phyloP scores from a whole-genome alignment of 1,140 invertebrate genomes.

The Odontomachus brunneus region DNA sequence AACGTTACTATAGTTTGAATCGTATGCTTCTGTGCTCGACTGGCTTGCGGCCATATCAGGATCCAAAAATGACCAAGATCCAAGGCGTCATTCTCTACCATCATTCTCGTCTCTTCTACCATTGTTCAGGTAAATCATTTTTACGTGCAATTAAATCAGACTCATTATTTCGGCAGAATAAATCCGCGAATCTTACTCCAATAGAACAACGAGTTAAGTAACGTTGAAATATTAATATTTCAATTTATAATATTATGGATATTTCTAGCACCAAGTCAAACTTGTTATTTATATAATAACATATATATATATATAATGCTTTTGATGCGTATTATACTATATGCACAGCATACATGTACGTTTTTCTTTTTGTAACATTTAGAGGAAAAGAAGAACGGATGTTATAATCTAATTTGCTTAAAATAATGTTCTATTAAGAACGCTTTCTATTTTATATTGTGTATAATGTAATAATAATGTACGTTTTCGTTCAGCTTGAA shows the following conservation, averaged over 20 bases:
- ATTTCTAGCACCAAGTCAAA: no score
- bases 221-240: no score
- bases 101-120: conserved; percentile 9
- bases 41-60: conserved; percentile 41
- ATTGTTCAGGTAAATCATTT: conserved; percentile 33
- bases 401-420: no score
- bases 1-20: conserved; percentile 30
- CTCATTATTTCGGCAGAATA: neutral
- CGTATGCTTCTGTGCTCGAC: conserved; percentile 25
- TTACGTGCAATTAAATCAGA: neutral
- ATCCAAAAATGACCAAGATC: conserved; percentile 1
- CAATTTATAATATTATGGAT: no score
- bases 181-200: neutral
- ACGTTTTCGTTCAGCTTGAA: neutral
- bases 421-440: no score
- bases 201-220: neutral
- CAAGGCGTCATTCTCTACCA: conserved; percentile 21
- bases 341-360: no score
- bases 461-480: neutral
- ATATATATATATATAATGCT: no score
- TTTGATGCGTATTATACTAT: no score
- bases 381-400: no score
- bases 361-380: no score
- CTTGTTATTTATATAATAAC: no score
- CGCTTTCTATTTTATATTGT: neutral